Evolutionary conservation across 1,140 invertebrate genomes (phyloP), one percentile per base, ranked within the genome.

Genomic region (Pantala flavescens): DNA sequence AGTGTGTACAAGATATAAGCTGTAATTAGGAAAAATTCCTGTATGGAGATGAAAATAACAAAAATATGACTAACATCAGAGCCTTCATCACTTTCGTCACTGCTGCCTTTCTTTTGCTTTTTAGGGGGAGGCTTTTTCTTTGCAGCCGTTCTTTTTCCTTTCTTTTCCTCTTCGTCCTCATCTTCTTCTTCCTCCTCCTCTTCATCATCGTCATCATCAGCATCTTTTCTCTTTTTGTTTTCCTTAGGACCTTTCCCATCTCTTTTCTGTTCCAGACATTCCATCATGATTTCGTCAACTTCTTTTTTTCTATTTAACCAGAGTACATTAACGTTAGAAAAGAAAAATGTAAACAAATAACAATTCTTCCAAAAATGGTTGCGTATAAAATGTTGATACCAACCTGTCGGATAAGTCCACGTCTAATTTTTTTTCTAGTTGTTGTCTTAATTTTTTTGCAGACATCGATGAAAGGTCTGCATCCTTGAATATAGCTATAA

Each of bases 401-500:
- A 83, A 87, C 86, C 87, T 85, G 79, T 87, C 85, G 24, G 87
- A 84, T 16, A 97, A 84, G 78, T 95, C 92, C 75, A 88, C 85
- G 63, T 90, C 90, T 14, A 95, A 84, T 80, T 92, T 91, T 76
- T 91, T 88, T 82, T 97, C 93, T 75, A 97, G 84, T 80, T 93
- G 89, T 82, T 92, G 89, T 36, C 94, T 89, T n/a, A 97, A 93
- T 83, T 95, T 94, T 79, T 96, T 97, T 0, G 93, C 90, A 14
- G 94, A 94, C 78, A 92, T 91, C 43, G 88, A 89, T 10, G 89
- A 88, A 12, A 96, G 85, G 81, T 96, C 92, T 7, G 94, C 93
- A 84, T 90, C 90, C 84, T 96, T 93, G 3, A 97, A 86, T 78
- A 96, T 94, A 74, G 88, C 93, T 96, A 81, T 28, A 87, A 85